These are phyloP conservation scores for Ginglymostoma cirratum DNA, from an alignment of 2,113 vertebrate genomes.

Conservation along the genomic window DNA sequence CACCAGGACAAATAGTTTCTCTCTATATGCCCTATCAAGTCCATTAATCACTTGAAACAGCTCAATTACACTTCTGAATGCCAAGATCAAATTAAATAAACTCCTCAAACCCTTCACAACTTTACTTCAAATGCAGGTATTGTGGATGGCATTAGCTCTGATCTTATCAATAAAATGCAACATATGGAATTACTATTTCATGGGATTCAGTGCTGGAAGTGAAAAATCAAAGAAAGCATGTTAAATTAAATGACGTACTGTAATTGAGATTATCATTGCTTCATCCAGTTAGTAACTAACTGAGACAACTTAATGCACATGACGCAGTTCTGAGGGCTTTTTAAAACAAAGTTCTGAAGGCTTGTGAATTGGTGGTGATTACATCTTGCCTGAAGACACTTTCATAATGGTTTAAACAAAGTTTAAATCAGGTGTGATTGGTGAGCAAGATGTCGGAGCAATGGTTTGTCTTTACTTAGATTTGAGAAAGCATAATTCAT, in stretches of 20 bases:
- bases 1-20: background rate
- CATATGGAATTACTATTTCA: background rate
- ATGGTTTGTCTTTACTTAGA: background rate
- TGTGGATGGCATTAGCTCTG: background rate
- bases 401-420: background rate
- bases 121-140: background rate
- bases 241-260: slow-evolving; percentile 18
- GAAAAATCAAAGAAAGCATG: background rate
- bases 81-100: background rate
- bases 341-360: background rate
- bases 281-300: background rate
- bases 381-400: background rate
- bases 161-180: background rate
- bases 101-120: background rate
- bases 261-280: slow-evolving; percentile 11
- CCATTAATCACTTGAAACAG: background rate
- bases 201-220: background rate
- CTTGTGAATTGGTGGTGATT: background rate
- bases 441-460: background rate
- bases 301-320: slow-evolving; percentile 1
- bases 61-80: background rate
- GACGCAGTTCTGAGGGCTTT: background rate
- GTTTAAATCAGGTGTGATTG: background rate
- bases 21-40: background rate
- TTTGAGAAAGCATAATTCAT: background rate